These are phyloP conservation scores for Dyspetes luteomarginatus DNA, from an alignment of 2,888 invertebrate genomes.

Conservation along the genomic window DNA sequence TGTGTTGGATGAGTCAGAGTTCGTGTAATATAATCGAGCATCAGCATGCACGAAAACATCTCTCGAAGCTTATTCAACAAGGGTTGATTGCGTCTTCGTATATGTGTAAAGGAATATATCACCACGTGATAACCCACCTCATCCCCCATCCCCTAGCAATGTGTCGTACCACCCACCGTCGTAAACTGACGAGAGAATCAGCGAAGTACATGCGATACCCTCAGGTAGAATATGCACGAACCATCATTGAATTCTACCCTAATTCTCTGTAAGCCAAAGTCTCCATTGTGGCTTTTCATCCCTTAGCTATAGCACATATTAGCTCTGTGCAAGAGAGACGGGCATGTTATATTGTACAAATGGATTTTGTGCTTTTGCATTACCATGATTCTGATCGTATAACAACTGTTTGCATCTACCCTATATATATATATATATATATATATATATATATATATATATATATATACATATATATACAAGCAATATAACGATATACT, in stretches of 20 bases:
- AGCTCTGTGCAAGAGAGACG: slow-evolving; percentile 1
- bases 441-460: neutral
- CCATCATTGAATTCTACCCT: slow-evolving; percentile 17
- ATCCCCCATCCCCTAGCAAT: neutral
- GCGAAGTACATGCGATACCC: neutral
- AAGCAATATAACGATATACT: too few species aligned
- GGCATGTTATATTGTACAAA: slow-evolving; percentile 22
- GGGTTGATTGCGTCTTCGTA: neutral
- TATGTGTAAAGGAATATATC: neutral
- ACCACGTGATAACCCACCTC: neutral
- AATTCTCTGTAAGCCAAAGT: neutral
- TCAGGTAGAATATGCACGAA: slow-evolving; percentile 6
- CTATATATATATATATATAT: neutral
- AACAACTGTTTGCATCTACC: slow-evolving; percentile 10
- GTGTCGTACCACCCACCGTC: neutral
- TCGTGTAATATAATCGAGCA: neutral
- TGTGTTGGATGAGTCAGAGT: neutral
- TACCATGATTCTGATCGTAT: slow-evolving; percentile 23
- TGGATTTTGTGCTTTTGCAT: slow-evolving; percentile 30
- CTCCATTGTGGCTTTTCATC: neutral
- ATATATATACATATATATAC: neutral
- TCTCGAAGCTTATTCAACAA: neutral
- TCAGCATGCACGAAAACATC: neutral
- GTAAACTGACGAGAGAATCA: slow-evolving; percentile 2
- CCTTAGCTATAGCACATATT: neutral